A percentile compares a stretch with the other conserved stretches of the same genome.
These are phyloP conservation scores for Cinclus mexicanus DNA, from an alignment of 2,113 vertebrate species.

Conservation along the genomic window DNA sequence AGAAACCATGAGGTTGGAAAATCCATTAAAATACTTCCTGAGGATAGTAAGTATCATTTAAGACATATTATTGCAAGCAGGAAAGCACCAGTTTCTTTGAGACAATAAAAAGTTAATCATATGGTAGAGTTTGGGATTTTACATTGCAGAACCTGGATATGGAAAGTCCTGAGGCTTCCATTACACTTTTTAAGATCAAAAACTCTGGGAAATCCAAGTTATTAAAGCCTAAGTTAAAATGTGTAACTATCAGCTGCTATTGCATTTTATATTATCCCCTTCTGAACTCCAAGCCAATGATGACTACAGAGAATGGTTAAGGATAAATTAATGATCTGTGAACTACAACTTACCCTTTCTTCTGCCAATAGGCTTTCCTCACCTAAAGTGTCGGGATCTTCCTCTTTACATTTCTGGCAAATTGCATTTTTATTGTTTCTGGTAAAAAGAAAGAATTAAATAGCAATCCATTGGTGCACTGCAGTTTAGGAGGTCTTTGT, in stretches of 20 bases:
- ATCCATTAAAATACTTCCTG: background rate
- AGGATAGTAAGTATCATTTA: background rate
- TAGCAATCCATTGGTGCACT: background rate
- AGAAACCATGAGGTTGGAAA: background rate
- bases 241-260: background rate
- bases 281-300: background rate
- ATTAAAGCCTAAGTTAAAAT: background rate
- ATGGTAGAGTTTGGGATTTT: background rate
- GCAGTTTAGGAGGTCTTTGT: background rate
- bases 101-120: background rate
- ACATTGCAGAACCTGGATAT: background rate
- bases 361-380: conserved; percentile 71
- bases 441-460: background rate
- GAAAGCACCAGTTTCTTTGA: background rate
- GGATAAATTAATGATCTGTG: background rate
- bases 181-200: background rate
- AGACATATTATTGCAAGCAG: background rate
- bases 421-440: conserved; percentile 75
- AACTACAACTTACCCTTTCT: conserved; percentile 73
- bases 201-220: background rate
- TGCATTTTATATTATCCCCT: background rate
- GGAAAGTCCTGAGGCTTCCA: background rate
- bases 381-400: conserved; percentile 41
- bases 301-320: background rate
- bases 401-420: conserved; percentile 78